Base-by-base conservation (phyloP, 1,140 invertebrate genomes). In the Augochlora pura region DNA sequence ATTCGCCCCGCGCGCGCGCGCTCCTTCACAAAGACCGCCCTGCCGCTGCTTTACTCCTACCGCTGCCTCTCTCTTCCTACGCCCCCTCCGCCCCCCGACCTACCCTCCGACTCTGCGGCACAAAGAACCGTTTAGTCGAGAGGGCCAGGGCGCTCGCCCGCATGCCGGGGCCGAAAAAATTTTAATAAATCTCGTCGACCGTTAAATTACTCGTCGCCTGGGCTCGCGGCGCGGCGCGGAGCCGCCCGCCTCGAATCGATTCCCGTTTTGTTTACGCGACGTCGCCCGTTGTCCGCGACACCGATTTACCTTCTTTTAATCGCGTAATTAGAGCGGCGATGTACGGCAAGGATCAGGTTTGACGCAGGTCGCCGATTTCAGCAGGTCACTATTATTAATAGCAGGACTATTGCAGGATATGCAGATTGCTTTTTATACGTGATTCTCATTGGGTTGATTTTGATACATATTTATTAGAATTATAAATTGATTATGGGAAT, bases 171-270 rank as follows among this genome's bases (percentile, higher is more conserved):
- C 42, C 27, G 42, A 62, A 76, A 71, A 70, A 86, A 88, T 88
- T 88, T 88, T 87, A 88, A 88, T 88, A 88, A 89, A 89, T 89
- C 88, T 84, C 83, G 67, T 81, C 81, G 74, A 84, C 70, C 87
- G 82, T 86, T 88, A 87, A 90, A 89, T 89, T 87, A 88, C 87
- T 86, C 86, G 77, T 81, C 76, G 80, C 73, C 65, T 32, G 49
- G 42, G 62, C 80, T 52, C 49, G 38, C 52, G 60, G 42, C 64
- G 18, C 39, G 14, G 14, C 57, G 23, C 54, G 1, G 21, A 7
- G 54, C 18, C 54, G 6, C 54, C 2, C 54, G 2, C 32, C 32
- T 32, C 32, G 54, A 5, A 21, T 23, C n/a, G 49, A 57, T 64
- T 57, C 27, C 66, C 74, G 57, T 85, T 2, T 72, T 82, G 69